Evolutionary conservation across 2,888 invertebrate species (phyloP), one percentile per base, ranked within the genome.

Genomic region (Xestobium rufovillosum): DNA sequence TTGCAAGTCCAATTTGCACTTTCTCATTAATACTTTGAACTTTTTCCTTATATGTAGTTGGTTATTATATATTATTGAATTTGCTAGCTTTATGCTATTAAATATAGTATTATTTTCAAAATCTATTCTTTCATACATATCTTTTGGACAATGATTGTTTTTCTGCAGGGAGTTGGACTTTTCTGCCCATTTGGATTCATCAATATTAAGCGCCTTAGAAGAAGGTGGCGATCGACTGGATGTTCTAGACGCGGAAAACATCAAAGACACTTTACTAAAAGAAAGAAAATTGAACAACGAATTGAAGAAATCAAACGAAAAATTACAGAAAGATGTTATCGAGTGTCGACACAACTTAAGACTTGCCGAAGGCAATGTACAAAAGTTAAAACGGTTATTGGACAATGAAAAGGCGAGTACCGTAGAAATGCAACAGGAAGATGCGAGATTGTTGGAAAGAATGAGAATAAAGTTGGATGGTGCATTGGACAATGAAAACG

Each of bases 371-470:
- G 70, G 72, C 43, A 70, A 71, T 53, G 67, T 72, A 13, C 71
- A 70, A 3, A 67, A 75, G 14, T 58, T 80, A 33, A 70, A 77
- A 48, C 66, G 72, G 19, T 63, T 74, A 39, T 57, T 81, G 9
- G 71, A 74, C 38, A 65, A 72, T 14, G 78, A 80, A 51, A 72
- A 73, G 49, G 69, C 73, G 28, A 70, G 71, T 26, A 70, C 75
- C 0, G 70, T 72, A 33, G 58, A 65, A 4, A 61, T 69, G 26
- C 72, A 79, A 65, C 70, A 73, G 14, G 78, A 80, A 58, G 80
- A 81, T 59, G 73, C 78, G 1, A 70, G 73, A 48, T 73, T 80
- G 58, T 77, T 82, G 44, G 71, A 76, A 51, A 75, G 78, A 36
- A 67, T 82, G 49, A 71, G 78, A 46, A 70, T 74, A 40, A 72